phyloP scores from a whole-genome alignment of 1,140 invertebrate genomes.

The Argopecten irradians region DNA sequence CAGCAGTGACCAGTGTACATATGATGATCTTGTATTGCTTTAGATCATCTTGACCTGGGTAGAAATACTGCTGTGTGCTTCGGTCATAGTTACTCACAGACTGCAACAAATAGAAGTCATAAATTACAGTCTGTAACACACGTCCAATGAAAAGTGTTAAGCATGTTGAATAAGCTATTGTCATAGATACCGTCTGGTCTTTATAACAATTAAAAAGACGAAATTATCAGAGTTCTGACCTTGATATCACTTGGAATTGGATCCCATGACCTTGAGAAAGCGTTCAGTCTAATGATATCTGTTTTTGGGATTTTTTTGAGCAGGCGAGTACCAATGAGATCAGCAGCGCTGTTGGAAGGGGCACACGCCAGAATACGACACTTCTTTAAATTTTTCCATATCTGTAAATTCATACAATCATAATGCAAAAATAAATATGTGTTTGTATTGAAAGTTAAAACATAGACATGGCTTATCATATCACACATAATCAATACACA shows the following conservation, averaged over 20 bases:
- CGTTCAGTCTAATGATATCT: conserved; percentile 66
- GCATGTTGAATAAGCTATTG: no score
- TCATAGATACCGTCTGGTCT: no score
- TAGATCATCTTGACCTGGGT: conserved; percentile 59
- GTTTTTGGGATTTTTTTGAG: conserved; percentile 50
- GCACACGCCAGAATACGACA: conserved; percentile 86
- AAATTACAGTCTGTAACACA: no score
- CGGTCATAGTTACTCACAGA: conserved; percentile 56
- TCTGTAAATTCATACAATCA: conserved; percentile 80
- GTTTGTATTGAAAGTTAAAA: neutral
- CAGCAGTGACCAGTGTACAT: conserved; percentile 65
- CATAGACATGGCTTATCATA: neutral
- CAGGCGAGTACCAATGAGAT: conserved; percentile 79
- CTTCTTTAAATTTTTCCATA: conserved; percentile 82
- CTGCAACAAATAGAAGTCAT: conserved; percentile 46
- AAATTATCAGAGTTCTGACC: conserved; percentile 43
- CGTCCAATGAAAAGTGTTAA: no score
- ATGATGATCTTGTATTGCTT: conserved; percentile 64
- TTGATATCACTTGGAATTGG: conserved; percentile 60
- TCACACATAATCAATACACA: no score
- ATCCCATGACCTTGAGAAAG: conserved; percentile 55
- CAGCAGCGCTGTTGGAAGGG: conserved; percentile 91
- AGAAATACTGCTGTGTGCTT: conserved; percentile 52
- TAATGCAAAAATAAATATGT: neutral
- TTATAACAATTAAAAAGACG: neutral